phyloP scores from a whole-genome alignment of 2,888 invertebrate genomes.

The Platypus cylindrus region DNA sequence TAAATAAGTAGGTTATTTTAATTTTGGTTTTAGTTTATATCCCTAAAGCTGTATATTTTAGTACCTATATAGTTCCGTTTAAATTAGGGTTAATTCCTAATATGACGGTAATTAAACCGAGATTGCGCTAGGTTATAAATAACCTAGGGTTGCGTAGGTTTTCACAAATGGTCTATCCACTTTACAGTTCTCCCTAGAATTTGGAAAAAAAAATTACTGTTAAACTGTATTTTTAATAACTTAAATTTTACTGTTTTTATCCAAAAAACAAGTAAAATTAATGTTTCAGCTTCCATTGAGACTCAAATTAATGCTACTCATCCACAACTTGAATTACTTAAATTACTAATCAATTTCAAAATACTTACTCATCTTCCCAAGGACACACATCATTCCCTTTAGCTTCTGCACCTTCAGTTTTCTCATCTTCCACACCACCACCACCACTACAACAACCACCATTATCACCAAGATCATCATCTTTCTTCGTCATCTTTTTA shows the following conservation, averaged over 20 bases:
- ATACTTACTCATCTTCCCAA: constrained; percentile 91
- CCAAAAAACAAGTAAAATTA: background rate
- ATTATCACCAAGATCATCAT: constrained; percentile 37
- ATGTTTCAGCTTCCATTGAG: background rate
- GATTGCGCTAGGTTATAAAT: constrained; percentile 52
- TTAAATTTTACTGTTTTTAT: no score
- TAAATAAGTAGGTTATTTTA: no score
- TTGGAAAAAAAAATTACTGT: constrained; percentile 34
- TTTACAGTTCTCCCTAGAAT: constrained; percentile 73
- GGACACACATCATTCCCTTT: constrained; percentile 80
- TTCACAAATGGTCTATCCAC: constrained; percentile 85
- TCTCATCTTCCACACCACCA: constrained; percentile 84
- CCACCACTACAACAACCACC: constrained; percentile 83
- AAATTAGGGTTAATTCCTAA: no score
- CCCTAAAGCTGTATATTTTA: no score
- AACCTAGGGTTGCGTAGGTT: constrained; percentile 87
- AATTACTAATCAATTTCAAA: no score
- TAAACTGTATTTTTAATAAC: no score
- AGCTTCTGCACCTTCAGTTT: constrained; percentile 30
- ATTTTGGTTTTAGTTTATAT: no score
- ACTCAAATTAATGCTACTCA: no score
- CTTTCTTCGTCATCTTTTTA: constrained; percentile 7
- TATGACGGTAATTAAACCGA: background rate
- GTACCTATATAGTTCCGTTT: no score
- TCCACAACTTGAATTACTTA: background rate